A percentile compares a stretch with the other conserved stretches of the same genome.
These are phyloP conservation scores for Diabrotica undecimpunctata DNA, from an alignment of 1,140 invertebrate species.

Conservation along the genomic window DNA sequence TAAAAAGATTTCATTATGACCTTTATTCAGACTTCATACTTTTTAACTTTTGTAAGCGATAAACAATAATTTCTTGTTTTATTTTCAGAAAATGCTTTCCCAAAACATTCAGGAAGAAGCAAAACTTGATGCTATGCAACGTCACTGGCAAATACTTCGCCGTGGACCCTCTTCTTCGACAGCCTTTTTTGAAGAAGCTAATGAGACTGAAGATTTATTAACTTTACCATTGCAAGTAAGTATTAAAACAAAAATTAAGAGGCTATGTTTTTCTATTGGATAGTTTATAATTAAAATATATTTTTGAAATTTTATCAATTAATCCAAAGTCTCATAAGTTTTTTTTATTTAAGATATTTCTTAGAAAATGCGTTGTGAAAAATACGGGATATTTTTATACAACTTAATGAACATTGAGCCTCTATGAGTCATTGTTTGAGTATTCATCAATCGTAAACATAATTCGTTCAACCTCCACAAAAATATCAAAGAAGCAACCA, in stretches of 20 bases:
- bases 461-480: too few species aligned
- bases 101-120: slow-evolving; percentile 37
- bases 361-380: too few species aligned
- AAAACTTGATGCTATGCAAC: slow-evolving; percentile 41
- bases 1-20: neutral
- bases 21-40: neutral
- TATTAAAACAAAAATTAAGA: neutral
- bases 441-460: too few species aligned
- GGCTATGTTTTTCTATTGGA: neutral
- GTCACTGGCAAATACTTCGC: slow-evolving; percentile 33
- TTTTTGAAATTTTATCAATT: too few species aligned
- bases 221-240: slow-evolving; percentile 15
- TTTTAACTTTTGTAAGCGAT: neutral
- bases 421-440: too few species aligned
- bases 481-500: too few species aligned
- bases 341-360: too few species aligned
- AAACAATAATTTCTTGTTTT: neutral
- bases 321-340: too few species aligned
- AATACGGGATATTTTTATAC: too few species aligned
- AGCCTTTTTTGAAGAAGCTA: slow-evolving; percentile 36
- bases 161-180: slow-evolving; percentile 28
- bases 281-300: too few species aligned
- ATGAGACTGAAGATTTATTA: slow-evolving; percentile 34
- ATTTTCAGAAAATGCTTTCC: slow-evolving; percentile 27
- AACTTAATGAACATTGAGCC: too few species aligned